These are phyloP conservation scores for Baccha elongata DNA, from an alignment of 2,888 invertebrate genomes.

Conservation along the genomic window DNA sequence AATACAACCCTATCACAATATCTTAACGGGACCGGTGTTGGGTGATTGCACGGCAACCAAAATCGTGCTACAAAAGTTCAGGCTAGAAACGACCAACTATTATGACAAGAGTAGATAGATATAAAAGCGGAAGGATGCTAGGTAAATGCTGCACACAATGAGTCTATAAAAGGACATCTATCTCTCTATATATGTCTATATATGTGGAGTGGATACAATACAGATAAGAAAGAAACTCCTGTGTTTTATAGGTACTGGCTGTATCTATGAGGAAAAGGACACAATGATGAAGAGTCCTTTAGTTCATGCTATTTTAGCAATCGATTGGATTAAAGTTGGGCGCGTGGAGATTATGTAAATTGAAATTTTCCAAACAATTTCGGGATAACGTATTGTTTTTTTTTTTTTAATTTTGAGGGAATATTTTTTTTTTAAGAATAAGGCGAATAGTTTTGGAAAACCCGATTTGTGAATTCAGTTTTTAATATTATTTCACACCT, in stretches of 20 bases:
- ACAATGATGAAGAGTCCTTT: conserved; percentile 19
- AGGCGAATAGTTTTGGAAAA: no score
- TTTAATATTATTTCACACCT: no score
- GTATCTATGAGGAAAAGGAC: conserved; percentile 8
- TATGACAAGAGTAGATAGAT: background rate
- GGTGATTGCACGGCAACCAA: conserved; percentile 30
- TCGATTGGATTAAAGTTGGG: conserved; percentile 68
- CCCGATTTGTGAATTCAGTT: no score
- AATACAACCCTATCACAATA: conserved; percentile 7
- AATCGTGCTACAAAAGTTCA: conserved; percentile 32
- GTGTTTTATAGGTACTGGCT: background rate
- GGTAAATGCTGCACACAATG: conserved; percentile 35
- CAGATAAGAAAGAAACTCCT: background rate
- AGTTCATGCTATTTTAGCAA: conserved; percentile 30
- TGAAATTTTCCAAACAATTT: conserved; percentile 67
- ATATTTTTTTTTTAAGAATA: no score
- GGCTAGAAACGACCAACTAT: conserved; percentile 29
- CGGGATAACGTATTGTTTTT: conserved; percentile 28
- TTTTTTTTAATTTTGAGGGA: no score
- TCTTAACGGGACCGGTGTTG: background rate
- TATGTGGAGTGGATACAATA: conserved; percentile 9
- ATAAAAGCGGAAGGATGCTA: conserved; percentile 55
- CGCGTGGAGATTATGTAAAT: conserved; percentile 65
- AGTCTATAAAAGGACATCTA: conserved; percentile 21
- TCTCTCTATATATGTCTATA: background rate